phyloP scores from a whole-genome alignment of 2,888 invertebrate species.

The Eugnorisma glareosa region DNA sequence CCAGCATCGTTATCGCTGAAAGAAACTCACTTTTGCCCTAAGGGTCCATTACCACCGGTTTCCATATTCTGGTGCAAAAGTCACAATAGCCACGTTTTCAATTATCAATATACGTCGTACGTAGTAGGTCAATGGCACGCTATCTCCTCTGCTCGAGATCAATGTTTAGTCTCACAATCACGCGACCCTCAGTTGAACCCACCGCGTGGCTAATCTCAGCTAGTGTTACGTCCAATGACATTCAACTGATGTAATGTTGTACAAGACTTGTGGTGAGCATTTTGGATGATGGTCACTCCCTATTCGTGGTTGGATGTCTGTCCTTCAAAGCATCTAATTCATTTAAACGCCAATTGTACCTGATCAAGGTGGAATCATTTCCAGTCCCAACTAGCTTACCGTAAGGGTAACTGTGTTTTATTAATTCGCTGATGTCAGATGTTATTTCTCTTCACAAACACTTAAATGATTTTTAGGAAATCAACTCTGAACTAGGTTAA shows the following conservation, averaged over 20 bases:
- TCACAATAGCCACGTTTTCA: background rate
- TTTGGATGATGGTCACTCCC: background rate
- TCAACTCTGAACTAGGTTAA: background rate
- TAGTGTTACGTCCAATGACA: constrained; percentile 2
- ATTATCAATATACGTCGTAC: background rate
- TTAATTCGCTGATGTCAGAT: background rate
- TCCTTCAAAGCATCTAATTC: background rate
- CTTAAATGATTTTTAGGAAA: background rate
- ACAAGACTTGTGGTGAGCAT: background rate
- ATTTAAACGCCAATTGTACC: background rate
- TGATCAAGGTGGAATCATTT: background rate
- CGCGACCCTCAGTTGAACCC: constrained; percentile 40
- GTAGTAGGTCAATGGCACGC: constrained; percentile 51
- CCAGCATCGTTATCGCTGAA: background rate
- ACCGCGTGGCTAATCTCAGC: constrained; percentile 26
- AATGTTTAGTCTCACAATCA: constrained; percentile 40
- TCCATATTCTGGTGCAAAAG: background rate
- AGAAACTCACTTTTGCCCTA: too few species aligned
- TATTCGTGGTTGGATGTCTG: too few species aligned
- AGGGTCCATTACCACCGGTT: background rate
- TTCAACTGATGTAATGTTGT: constrained; percentile 37
- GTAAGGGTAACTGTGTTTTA: background rate
- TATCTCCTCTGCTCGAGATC: constrained; percentile 49
- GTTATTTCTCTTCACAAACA: background rate
- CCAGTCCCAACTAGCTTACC: background rate